These are phyloP conservation scores for Helleia helle DNA, from an alignment of 2,888 invertebrate species.

Conservation along the genomic window DNA sequence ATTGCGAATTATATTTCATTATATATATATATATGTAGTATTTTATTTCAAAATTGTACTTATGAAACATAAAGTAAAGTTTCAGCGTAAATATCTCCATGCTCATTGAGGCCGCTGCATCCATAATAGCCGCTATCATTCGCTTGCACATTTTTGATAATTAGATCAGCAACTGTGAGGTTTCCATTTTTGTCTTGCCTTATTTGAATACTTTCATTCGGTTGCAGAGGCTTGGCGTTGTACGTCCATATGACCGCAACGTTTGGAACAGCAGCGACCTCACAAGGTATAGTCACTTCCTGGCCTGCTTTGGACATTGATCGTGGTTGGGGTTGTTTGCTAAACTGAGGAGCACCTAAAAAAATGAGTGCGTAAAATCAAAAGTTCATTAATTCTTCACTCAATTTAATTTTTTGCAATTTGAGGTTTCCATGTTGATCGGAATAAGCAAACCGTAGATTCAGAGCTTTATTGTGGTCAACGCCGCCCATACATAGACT, in stretches of 20 bases:
- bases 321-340: constrained; percentile 28
- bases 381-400: too few species aligned
- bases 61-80: constrained; percentile 15
- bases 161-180: constrained; percentile 29
- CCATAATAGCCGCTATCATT: constrained; percentile 49
- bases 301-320: constrained; percentile 29
- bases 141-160: constrained; percentile 35
- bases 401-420: too few species aligned
- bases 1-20: too few species aligned
- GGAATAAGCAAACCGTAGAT: too few species aligned
- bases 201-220: constrained; percentile 22
- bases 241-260: constrained; percentile 36
- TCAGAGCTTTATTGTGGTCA: too few species aligned
- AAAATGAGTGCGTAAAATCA: too few species aligned
- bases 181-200: constrained; percentile 14
- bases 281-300: constrained; percentile 41
- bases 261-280: constrained; percentile 33
- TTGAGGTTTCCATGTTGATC: too few species aligned
- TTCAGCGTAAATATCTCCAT: constrained; percentile 40
- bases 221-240: constrained; percentile 34
- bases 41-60: too few species aligned
- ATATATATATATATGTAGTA: too few species aligned
- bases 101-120: constrained; percentile 37
- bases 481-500: too few species aligned
- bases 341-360: constrained; percentile 40